These are phyloP conservation scores for Tachina fera DNA, from an alignment of 2,888 invertebrate genomes.

Conservation along the genomic window DNA sequence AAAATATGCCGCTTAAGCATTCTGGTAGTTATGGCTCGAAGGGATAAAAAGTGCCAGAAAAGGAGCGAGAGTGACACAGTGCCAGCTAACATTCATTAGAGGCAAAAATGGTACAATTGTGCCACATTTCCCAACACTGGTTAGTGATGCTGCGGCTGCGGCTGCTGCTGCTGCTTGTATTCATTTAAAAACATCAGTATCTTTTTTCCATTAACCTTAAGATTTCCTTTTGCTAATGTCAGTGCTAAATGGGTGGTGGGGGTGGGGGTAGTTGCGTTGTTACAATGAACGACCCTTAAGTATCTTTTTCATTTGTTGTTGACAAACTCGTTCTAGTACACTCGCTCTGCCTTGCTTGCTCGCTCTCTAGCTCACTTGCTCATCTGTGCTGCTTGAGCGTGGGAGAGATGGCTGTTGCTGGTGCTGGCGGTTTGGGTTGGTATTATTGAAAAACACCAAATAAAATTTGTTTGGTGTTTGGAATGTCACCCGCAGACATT, in stretches of 20 bases:
- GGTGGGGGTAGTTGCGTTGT: neutral
- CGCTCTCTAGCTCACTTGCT: conserved; percentile 16
- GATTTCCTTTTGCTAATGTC: conserved; percentile 1
- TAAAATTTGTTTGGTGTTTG: conserved; percentile 82
- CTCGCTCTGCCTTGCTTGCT: conserved; percentile 1
- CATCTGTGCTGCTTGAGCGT: conserved; percentile 33
- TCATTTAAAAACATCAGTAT: conserved; percentile 57
- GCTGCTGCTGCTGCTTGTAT: neutral
- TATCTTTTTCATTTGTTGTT: conserved; percentile 48
- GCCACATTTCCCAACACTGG: too few relatives aligned
- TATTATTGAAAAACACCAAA: conserved; percentile 77
- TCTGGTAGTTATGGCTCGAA: too few relatives aligned
- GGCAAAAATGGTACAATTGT: too few relatives aligned
- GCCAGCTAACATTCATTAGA: too few relatives aligned
- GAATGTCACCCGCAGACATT: conserved; percentile 83
- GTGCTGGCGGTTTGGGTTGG: conserved; percentile 20
- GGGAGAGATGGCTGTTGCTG: conserved; percentile 25
- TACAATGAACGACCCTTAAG: conserved; percentile 46
- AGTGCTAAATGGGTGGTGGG: too few relatives aligned
- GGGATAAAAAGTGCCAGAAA: too few relatives aligned
- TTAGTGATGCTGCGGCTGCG: neutral
- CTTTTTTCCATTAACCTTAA: conserved; percentile 64
- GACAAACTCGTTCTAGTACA: conserved; percentile 8
- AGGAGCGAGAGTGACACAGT: too few relatives aligned
- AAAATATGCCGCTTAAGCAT: too few relatives aligned